These are phyloP conservation scores for Xyrichtys novacula DNA, from an alignment of 2,797 vertebrate species.

Conservation along the genomic window DNA sequence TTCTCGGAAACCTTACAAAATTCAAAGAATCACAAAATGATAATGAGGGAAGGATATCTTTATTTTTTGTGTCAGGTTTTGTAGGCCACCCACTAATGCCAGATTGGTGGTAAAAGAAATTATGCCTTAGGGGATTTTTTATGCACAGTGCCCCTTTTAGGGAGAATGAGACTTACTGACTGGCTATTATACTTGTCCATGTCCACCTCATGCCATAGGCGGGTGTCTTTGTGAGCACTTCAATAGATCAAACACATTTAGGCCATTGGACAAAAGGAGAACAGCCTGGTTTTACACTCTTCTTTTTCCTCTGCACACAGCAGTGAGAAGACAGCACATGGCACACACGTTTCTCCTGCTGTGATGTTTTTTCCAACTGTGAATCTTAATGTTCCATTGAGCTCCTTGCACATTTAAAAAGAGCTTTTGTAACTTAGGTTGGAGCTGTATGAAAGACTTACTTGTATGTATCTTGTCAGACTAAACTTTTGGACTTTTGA, in stretches of 20 bases:
- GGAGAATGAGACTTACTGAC: conserved; percentile 1
- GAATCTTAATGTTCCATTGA: conserved; percentile 16
- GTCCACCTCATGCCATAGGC: conserved; percentile 59
- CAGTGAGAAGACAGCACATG: conserved; percentile 25
- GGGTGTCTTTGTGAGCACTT: conserved; percentile 62
- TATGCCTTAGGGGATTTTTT: conserved; percentile 19
- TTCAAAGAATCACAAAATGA: not conserved
- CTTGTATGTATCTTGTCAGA: not conserved
- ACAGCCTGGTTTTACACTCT: conserved; percentile 34
- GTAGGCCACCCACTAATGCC: not conserved
- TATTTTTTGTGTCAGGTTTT: conserved; percentile 17
- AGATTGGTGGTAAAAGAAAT: conserved; percentile 1
- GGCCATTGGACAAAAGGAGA: conserved; percentile 54
- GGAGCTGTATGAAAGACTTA: conserved; percentile 1
- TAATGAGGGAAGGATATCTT: not conserved
- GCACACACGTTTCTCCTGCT: conserved; percentile 23
- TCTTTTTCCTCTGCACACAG: conserved; percentile 26
- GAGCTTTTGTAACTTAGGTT: conserved; percentile 5
- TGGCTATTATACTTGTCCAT: conserved; percentile 47
- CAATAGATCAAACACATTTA: conserved; percentile 60
- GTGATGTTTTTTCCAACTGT: conserved; percentile 54
- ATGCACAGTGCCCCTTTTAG: conserved; percentile 35
- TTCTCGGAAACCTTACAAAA: no score
- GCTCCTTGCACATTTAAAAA: conserved; percentile 21
- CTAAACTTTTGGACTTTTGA: conserved; percentile 30